phyloP scores from a whole-genome alignment of 2,888 invertebrate genomes.

The Gnatocerus cornutus region DNA sequence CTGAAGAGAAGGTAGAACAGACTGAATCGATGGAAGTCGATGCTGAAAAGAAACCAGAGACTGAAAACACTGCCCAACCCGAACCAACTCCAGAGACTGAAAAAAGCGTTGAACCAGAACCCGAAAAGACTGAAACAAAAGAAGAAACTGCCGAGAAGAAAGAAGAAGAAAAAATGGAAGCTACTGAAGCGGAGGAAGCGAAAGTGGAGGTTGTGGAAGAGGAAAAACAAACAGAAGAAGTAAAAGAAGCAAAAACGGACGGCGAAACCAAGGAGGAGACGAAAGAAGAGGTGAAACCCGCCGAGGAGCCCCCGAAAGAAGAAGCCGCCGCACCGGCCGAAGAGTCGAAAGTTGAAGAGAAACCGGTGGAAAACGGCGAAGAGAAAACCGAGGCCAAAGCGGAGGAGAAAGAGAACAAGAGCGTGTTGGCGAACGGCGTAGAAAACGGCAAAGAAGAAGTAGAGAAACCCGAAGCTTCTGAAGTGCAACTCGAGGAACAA shows the following conservation, averaged over 20 bases:
- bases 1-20: slow-evolving; percentile 43
- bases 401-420: slow-evolving; percentile 69
- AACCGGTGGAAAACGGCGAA: slow-evolving; percentile 42
- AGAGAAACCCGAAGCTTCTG: slow-evolving; percentile 41
- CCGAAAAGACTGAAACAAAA: slow-evolving; percentile 33
- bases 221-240: slow-evolving; percentile 39
- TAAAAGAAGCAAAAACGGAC: slow-evolving; percentile 46
- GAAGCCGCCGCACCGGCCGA: not conserved
- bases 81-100: slow-evolving; percentile 47
- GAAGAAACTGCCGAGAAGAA: slow-evolving; percentile 22
- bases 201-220: slow-evolving; percentile 25
- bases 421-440: slow-evolving; percentile 67
- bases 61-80: slow-evolving; percentile 43
- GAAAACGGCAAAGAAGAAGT: slow-evolving; percentile 51
- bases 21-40: slow-evolving; percentile 49
- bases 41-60: slow-evolving; percentile 46
- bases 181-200: not conserved
- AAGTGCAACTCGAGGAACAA: slow-evolving; percentile 52
- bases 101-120: slow-evolving; percentile 21
- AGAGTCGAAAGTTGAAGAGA: slow-evolving; percentile 27
- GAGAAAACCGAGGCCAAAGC: slow-evolving; percentile 53
- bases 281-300: slow-evolving; percentile 19
- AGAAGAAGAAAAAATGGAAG: slow-evolving; percentile 29
- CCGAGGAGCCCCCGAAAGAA: slow-evolving; percentile 17
- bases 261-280: not conserved